A percentile compares a stretch with the other conserved stretches of the same genome.
phyloP scores from a whole-genome alignment of 2,888 invertebrate genomes.

The Brassicogethes aeneus region DNA sequence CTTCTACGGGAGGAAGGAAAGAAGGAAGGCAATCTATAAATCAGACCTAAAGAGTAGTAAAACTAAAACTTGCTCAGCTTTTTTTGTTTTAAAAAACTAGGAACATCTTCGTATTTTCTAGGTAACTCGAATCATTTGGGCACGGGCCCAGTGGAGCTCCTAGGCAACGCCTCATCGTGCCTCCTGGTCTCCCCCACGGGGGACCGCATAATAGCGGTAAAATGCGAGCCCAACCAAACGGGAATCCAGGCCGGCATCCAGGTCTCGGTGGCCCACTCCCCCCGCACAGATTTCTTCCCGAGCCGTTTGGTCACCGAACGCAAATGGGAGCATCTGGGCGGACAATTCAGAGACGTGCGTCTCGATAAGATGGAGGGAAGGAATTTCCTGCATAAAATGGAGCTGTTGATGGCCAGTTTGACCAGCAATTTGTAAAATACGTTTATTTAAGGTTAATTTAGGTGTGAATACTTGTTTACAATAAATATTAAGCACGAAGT shows the following conservation, averaged over 20 bases:
- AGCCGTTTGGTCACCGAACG: conserved; percentile 81
- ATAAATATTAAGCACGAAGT: too few relatives aligned
- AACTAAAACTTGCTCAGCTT: too few relatives aligned
- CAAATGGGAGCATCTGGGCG: conserved; percentile 92
- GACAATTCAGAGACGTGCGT: conserved; percentile 81
- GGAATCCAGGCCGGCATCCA: conserved; percentile 80
- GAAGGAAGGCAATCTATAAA: too few relatives aligned
- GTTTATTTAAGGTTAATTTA: too few relatives aligned
- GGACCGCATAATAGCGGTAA: conserved; percentile 78
- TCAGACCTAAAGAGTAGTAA: too few relatives aligned
- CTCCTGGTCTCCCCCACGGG: conserved; percentile 83
- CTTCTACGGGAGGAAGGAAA: too few relatives aligned
- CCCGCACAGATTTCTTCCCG: conserved; percentile 79
- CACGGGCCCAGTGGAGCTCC: conserved; percentile 75
- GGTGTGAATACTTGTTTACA: too few relatives aligned
- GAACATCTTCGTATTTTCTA: background rate
- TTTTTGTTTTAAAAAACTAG: too few relatives aligned
- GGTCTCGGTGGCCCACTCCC: conserved; percentile 83
- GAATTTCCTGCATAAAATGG: conserved; percentile 94
- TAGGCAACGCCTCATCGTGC: conserved; percentile 89
- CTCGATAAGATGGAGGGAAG: conserved; percentile 94
- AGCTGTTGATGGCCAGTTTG: conserved; percentile 85
- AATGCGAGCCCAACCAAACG: conserved; percentile 74
- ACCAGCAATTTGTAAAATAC: conserved; percentile 63
- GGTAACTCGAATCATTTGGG: conserved; percentile 73